phyloP scores from a whole-genome alignment of 1,140 invertebrate species.

The Drosophila ercepeae region DNA sequence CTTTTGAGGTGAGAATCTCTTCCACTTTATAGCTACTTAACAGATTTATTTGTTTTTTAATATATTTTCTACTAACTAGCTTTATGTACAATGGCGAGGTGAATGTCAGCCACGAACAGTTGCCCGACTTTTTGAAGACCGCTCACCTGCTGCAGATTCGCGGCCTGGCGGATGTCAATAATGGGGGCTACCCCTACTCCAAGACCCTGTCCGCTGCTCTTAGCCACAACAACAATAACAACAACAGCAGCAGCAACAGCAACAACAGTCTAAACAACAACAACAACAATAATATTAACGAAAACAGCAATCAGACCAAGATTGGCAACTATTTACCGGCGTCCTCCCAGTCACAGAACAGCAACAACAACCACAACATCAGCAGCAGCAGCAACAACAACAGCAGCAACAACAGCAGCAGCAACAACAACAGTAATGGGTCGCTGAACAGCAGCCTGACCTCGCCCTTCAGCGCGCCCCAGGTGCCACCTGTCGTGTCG shows the following conservation, averaged over 20 bases:
- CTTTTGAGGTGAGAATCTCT: conserved; percentile 88
- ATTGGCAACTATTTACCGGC: conserved; percentile 59
- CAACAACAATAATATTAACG: conserved; percentile 36
- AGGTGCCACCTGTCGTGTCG: conserved; percentile 46
- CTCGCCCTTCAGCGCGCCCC: conserved; percentile 64
- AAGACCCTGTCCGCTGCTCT: conserved; percentile 64
- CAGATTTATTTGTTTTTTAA: not conserved
- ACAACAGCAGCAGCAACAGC: conserved; percentile 28
- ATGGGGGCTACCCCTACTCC: conserved; percentile 83
- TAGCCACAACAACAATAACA: conserved; percentile 74
- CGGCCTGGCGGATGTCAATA: conserved; percentile 93
- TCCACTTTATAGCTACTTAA: not conserved
- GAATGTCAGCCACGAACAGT: conserved; percentile 94
- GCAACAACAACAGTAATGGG: conserved; percentile 31
- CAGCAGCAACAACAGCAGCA: conserved; percentile 10
- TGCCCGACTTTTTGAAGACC: conserved; percentile 94
- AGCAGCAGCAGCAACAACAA: conserved; percentile 23
- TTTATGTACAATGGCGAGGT: conserved; percentile 98
- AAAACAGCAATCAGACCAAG: conserved; percentile 63
- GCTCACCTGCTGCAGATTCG: conserved; percentile 95
- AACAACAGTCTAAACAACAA: conserved; percentile 24
- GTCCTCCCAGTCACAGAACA: conserved; percentile 29
- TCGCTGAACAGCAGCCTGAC: conserved; percentile 52
- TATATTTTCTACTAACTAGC: conserved; percentile 83
- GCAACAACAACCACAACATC: conserved; percentile 16